phyloP scores from a whole-genome alignment of 2,113 vertebrate species.

The Gavialis gangeticus region DNA sequence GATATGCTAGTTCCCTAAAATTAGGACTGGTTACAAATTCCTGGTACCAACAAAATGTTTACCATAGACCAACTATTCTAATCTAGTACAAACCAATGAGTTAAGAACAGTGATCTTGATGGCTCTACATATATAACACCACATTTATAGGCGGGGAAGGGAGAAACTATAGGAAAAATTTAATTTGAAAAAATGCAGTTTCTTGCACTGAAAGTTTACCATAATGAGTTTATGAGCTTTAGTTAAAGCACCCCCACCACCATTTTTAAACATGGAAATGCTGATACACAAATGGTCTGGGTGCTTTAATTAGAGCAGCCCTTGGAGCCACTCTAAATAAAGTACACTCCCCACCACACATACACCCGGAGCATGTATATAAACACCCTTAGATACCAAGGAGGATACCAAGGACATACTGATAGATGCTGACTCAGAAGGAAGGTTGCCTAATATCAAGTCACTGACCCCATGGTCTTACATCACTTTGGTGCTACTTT shows the following conservation, averaged over 20 bases:
- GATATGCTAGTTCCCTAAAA: not conserved
- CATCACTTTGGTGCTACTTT: not conserved
- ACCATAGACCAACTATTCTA: not conserved
- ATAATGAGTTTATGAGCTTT: not conserved
- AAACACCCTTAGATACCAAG: not conserved
- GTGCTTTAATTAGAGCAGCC: not conserved
- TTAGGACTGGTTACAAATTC: not conserved
- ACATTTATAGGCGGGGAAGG: not conserved
- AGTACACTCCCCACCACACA: too few relatives aligned
- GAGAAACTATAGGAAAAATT: not conserved
- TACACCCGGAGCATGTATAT: too few relatives aligned
- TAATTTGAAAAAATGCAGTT: not conserved
- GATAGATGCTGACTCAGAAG: not conserved
- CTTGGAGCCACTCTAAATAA: too few relatives aligned
- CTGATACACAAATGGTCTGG: too few relatives aligned
- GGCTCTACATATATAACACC: not conserved
- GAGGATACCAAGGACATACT: too few relatives aligned
- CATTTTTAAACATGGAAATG: too few relatives aligned
- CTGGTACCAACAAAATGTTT: too few relatives aligned
- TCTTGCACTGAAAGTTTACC: not conserved
- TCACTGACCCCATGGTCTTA: not conserved
- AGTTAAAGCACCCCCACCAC: not conserved
- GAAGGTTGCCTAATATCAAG: not conserved
- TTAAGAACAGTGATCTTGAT: not conserved
- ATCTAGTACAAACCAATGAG: not conserved